These are phyloP conservation scores for Chlorospingus semifuscus DNA, from an alignment of 2,797 vertebrate genomes.

Conservation along the genomic window DNA sequence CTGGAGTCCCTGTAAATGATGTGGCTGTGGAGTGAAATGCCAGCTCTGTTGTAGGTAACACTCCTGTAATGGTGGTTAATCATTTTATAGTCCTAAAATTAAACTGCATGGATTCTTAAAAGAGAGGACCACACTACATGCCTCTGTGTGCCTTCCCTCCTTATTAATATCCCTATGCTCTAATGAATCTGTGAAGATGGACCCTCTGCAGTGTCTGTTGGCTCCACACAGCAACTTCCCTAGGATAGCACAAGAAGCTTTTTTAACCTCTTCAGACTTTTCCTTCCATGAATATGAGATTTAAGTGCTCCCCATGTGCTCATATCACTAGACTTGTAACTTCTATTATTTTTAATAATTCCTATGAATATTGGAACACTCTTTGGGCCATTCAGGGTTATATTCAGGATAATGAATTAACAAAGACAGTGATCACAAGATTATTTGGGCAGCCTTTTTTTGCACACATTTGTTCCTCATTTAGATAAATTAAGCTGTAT, in stretches of 20 bases:
- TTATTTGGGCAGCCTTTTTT: background rate
- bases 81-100: background rate
- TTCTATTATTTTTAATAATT: background rate
- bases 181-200: background rate
- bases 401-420: background rate
- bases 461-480: background rate
- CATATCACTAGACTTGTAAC: background rate
- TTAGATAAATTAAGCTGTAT: background rate
- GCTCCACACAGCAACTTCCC: background rate
- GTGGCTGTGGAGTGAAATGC: background rate
- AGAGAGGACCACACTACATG: background rate
- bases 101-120: background rate
- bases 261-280: background rate
- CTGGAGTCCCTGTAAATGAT: background rate
- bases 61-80: background rate
- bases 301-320: background rate
- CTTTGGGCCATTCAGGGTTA: background rate
- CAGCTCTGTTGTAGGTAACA: background rate
- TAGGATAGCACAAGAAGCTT: background rate
- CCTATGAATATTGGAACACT: background rate
- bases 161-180: background rate
- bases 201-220: background rate
- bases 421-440: background rate
- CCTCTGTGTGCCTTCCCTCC: background rate
- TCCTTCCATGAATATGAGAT: background rate